Evolutionary conservation across 2,888 invertebrate genomes (phyloP).

Genomic region (Pasiphila rectangulata): DNA sequence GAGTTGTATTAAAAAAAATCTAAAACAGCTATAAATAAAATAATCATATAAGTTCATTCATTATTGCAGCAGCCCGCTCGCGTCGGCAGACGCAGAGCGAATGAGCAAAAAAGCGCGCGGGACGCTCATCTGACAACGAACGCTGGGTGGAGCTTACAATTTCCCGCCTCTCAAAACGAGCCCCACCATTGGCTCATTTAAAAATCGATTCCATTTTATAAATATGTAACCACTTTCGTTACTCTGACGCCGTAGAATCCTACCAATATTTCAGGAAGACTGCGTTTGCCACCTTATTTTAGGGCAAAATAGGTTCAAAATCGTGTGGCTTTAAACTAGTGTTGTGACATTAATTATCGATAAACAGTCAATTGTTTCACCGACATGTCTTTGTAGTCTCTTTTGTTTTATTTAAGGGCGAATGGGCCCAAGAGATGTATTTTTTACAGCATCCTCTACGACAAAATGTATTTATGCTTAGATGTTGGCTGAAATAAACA

Average conservation of each 20-base stretch:
- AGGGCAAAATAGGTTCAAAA: constrained; percentile 36
- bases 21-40: constrained; percentile 22
- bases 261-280: constrained; percentile 36
- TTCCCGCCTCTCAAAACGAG: constrained; percentile 66
- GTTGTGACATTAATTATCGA: constrained; percentile 50
- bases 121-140: constrained; percentile 71
- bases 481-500: constrained; percentile 59
- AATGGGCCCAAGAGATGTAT: constrained; percentile 62
- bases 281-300: constrained; percentile 31
- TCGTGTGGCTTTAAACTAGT: constrained; percentile 31
- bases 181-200: constrained; percentile 73
- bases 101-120: constrained; percentile 67
- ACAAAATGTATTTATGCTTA: constrained; percentile 42
- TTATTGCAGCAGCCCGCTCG: constrained; percentile 40
- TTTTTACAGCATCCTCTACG: constrained; percentile 57
- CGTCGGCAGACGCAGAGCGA: constrained; percentile 61
- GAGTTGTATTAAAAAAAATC: no score
- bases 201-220: constrained; percentile 81
- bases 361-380: constrained; percentile 73
- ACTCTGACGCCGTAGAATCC: constrained; percentile 37
- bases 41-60: constrained; percentile 24
- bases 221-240: constrained; percentile 78
- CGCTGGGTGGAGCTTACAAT: constrained; percentile 62
- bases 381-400: constrained; percentile 74
- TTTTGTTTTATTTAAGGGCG: constrained; percentile 78